Percentiles rank a stretch among this genome's conserved stretches.
Evolutionary conservation across 2,797 vertebrate genomes (phyloP).

Genomic region (Enteromius afrohamiltoni): DNA sequence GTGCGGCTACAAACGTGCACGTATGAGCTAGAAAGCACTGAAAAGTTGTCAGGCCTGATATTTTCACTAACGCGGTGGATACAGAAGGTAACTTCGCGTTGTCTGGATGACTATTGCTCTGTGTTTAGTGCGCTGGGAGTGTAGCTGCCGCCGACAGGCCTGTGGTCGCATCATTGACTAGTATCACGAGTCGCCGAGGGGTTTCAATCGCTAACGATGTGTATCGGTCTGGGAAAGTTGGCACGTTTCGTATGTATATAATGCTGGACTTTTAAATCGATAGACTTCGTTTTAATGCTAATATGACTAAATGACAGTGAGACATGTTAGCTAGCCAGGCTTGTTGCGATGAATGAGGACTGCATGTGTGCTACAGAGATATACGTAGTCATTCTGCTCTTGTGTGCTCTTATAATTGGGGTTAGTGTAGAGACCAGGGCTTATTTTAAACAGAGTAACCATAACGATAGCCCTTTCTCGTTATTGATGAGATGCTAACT

Average conservation of each 20-base stretch:
- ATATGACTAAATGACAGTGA: background rate
- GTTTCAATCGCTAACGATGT: background rate
- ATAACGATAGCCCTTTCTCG: background rate
- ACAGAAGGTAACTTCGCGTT: constrained; percentile 22
- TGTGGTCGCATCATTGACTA: background rate
- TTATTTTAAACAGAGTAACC: background rate
- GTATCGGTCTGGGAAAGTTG: background rate
- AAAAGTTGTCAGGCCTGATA: constrained; percentile 4
- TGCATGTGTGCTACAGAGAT: background rate
- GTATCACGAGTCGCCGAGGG: background rate
- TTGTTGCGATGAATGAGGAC: background rate
- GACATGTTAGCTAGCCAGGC: background rate
- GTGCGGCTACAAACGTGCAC: background rate
- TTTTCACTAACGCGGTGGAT: background rate
- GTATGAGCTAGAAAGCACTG: background rate
- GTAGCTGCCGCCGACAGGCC: background rate
- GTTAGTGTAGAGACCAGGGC: background rate
- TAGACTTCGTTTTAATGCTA: background rate
- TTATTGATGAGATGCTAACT: background rate
- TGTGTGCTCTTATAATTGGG: constrained; percentile 23
- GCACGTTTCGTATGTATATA: background rate
- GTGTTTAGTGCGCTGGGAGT: background rate
- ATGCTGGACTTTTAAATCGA: background rate
- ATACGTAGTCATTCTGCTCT: constrained; percentile 1
- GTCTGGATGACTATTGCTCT: background rate